Base-by-base conservation (phyloP, 1,140 invertebrate species). In the Cyphomyrmex costatus region DNA sequence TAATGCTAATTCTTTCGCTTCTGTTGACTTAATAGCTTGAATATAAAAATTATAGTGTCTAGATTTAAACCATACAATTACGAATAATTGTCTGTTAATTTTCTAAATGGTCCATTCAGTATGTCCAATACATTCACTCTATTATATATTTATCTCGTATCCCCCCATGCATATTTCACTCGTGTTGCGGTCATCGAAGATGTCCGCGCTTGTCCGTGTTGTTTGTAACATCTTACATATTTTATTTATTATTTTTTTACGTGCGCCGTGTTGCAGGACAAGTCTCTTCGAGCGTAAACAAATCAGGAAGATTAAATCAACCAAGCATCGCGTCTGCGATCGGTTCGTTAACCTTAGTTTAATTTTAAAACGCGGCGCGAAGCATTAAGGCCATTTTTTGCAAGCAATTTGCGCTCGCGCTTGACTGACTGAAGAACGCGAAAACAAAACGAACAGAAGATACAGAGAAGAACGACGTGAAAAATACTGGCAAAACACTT, bases 321-420 rank as follows among this genome's bases (percentile, higher is more conserved):
- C 49, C 79, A 30, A 80, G 76, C 46, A 33, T 71, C 68, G 71
- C 27, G 53, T 21, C 86, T 49, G 14, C 56, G 82, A 78, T 78
- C 86, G 86, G 73, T 87, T 87, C 86, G 86, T 87, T 85, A 85
- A 85, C 79, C 73, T 74, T 73, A 51, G 83, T 86, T 88, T 88
- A 88, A 88, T 88, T 88, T 86, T 85, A 78, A 87, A 85, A 78
- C 82, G 78, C 70, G 85, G 24, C 53, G 70, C 82, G 51, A 53
- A 66, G 71, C 60, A 87, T 74, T 86, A 61, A 85, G 71, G 65
- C 65, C 73, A 78, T 77, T 84, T 84, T 77, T 87, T 84, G 79
- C 87, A 46, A 84, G 71, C 85, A 78, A 87, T 78, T 87, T 84
- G 71, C 74, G 51, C 53, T 53, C 46, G 30, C 79, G 86, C n/a